A percentile compares a stretch with the other conserved stretches of the same genome.
phyloP scores from a whole-genome alignment of 92 coral and sea anemone species.

The Bergia sp. region DNA sequence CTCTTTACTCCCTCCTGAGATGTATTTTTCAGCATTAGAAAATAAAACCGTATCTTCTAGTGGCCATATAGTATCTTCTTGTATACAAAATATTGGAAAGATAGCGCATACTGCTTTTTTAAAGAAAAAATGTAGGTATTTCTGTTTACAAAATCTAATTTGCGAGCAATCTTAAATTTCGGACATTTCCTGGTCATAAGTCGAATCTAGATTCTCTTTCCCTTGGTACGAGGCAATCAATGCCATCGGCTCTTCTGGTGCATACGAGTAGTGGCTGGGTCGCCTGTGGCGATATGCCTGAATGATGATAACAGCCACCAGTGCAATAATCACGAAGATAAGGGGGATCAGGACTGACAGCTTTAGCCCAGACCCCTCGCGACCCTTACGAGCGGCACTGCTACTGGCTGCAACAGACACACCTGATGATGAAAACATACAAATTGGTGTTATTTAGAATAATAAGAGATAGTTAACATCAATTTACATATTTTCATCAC shows the following conservation, averaged over 20 bases:
- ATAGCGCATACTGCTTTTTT: too few species aligned
- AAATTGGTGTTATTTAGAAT: too few species aligned
- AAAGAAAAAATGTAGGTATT: too few species aligned
- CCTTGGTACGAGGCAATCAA: not conserved
- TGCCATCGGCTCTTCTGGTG: not conserved
- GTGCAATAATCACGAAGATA: slow-evolving; percentile 2
- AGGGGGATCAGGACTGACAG: slow-evolving; percentile 41
- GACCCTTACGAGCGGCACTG: not conserved
- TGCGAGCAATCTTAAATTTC: not conserved
- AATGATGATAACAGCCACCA: slow-evolving; percentile 6
- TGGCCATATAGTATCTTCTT: too few species aligned
- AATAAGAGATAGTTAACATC: too few species aligned
- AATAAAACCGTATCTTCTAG: too few species aligned
- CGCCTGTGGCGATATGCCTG: slow-evolving; percentile 15
- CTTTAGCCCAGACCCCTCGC: not conserved
- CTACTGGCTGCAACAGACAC: not conserved
- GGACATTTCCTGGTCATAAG: slow-evolving; percentile 15
- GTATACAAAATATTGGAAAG: too few species aligned
- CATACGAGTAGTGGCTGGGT: not conserved
- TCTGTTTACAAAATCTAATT: too few species aligned
- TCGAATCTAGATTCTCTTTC: not conserved
- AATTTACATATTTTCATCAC: too few species aligned
- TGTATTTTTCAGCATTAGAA: too few species aligned
- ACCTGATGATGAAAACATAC: not conserved
- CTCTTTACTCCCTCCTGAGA: too few species aligned